Evolutionary conservation across 1,140 invertebrate species (phyloP).

Genomic region (Papilio helenus): DNA sequence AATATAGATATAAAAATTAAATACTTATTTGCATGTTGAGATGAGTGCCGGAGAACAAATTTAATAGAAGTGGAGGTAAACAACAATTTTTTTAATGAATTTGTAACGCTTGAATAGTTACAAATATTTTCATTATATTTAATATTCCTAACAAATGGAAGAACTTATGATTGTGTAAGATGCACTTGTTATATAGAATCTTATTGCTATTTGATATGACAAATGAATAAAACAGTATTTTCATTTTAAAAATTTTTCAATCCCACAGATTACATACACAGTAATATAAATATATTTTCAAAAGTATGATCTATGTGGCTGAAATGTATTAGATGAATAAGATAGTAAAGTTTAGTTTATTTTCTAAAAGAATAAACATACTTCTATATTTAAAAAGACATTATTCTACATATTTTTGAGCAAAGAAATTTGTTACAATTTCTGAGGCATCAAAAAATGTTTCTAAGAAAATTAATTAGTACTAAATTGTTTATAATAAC

Average conservation of each 20-base stretch:
- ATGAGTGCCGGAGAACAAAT: too few species aligned
- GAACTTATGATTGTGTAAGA: too few species aligned
- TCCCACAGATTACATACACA: not conserved
- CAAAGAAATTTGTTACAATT: not conserved
- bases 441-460: not conserved
- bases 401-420: not conserved
- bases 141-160: too few species aligned
- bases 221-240: not conserved
- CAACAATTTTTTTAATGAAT: too few species aligned
- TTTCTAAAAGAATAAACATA: not conserved
- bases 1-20: too few species aligned
- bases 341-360: too few species aligned
- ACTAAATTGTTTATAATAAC: constrained; percentile 19
- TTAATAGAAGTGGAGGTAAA: too few species aligned
- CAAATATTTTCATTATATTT: too few species aligned
- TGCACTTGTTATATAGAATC: too few species aligned
- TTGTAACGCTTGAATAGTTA: too few species aligned
- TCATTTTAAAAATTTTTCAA: not conserved
- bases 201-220: too few species aligned
- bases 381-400: not conserved
- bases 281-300: not conserved
- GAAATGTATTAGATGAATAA: not conserved
- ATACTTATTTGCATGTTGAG: too few species aligned
- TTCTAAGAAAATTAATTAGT: not conserved
- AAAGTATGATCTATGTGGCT: not conserved